Percentiles rank a stretch among this genome's conserved stretches.
These are phyloP conservation scores for Steatornis caripensis DNA, from an alignment of 2,113 vertebrate species.

Conservation along the genomic window DNA sequence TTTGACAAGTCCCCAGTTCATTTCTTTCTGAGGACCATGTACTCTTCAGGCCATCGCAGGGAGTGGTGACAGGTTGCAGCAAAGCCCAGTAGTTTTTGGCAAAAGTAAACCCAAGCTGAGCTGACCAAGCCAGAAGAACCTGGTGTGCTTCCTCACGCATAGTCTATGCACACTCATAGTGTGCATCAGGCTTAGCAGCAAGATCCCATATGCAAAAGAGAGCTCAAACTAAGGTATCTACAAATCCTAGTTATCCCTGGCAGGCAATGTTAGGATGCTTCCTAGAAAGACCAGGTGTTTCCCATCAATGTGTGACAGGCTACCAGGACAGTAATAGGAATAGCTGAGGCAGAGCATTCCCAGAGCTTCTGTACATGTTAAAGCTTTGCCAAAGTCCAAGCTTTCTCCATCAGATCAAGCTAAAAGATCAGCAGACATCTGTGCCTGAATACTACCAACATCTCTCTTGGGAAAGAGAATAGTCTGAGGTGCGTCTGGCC, in stretches of 20 bases:
- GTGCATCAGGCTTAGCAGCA: background rate
- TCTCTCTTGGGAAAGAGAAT: background rate
- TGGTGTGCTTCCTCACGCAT: background rate
- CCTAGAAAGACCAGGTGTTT: background rate
- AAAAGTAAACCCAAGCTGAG: background rate
- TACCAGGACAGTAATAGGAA: background rate
- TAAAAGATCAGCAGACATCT: background rate
- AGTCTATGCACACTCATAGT: background rate
- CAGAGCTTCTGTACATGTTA: background rate
- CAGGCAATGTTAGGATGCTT: background rate
- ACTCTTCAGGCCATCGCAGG: background rate
- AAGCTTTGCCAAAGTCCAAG: background rate
- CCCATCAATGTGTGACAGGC: background rate
- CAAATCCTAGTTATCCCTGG: background rate
- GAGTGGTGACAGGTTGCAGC: background rate
- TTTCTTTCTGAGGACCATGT: background rate
- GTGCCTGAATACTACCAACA: background rate
- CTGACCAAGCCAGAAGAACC: slow-evolving; percentile 5
- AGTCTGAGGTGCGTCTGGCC: background rate
- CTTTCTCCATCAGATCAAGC: background rate
- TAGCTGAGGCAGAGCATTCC: background rate
- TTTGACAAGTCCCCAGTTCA: background rate
- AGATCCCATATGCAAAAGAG: background rate
- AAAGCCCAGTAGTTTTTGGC: background rate
- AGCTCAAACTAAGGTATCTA: background rate